These are phyloP conservation scores for Blera fallax DNA, from an alignment of 2,888 invertebrate species.

Conservation along the genomic window DNA sequence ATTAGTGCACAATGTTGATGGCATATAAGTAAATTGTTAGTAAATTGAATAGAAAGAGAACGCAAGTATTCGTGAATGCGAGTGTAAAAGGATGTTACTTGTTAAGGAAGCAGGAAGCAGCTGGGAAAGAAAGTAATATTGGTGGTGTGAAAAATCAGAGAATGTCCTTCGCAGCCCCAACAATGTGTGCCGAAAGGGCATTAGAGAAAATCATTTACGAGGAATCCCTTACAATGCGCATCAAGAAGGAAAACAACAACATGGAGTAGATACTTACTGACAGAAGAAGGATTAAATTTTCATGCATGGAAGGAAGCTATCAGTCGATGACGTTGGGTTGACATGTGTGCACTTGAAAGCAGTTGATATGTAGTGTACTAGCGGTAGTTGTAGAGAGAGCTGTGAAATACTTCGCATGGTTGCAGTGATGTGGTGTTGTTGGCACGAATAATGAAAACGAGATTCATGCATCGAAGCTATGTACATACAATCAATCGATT, in stretches of 20 bases:
- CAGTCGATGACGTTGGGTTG: neutral
- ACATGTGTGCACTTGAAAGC: slow-evolving; percentile 27
- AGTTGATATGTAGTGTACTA: neutral
- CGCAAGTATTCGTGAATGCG: neutral
- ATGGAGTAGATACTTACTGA: neutral
- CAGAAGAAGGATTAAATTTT: slow-evolving; percentile 39
- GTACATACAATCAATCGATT: too few relatives aligned
- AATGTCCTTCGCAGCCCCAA: slow-evolving; percentile 17
- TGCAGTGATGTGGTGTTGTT: too few relatives aligned
- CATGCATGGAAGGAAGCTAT: slow-evolving; percentile 26
- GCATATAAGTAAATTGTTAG: neutral
- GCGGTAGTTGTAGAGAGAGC: neutral
- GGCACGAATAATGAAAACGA: too few relatives aligned
- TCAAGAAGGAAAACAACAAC: neutral
- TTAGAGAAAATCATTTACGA: neutral
- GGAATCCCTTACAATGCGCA: neutral
- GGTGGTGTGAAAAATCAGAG: slow-evolving; percentile 48
- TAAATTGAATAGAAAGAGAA: neutral
- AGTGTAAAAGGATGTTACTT: neutral
- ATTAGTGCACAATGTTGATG: neutral
- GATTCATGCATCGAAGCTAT: too few relatives aligned
- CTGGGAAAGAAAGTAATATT: neutral
- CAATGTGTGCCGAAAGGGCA: neutral
- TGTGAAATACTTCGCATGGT: too few relatives aligned
- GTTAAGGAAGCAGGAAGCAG: too few relatives aligned